A percentile compares a stretch with the other conserved stretches of the same genome.
These are phyloP conservation scores for Micropterix aruncella DNA, from an alignment of 2,888 invertebrate genomes.

Conservation along the genomic window DNA sequence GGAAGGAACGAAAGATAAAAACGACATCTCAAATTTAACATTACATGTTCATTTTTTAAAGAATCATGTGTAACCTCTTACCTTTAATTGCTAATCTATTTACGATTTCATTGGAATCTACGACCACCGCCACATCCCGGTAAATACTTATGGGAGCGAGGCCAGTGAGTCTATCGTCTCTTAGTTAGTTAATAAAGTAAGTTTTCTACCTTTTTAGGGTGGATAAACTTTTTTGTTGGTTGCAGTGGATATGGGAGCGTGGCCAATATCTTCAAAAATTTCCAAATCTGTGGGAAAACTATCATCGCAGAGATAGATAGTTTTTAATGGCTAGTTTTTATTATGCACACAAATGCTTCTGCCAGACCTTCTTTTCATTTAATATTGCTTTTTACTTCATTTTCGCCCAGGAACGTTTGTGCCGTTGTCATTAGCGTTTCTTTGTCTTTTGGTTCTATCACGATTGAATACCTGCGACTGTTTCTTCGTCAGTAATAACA, in stretches of 20 bases:
- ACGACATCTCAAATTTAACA: too few relatives aligned
- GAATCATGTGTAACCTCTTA: background rate
- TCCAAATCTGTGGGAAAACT: background rate
- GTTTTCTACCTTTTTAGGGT: background rate
- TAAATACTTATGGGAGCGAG: background rate
- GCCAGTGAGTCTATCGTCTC: conserved; percentile 1
- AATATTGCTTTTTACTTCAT: background rate
- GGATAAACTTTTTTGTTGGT: background rate
- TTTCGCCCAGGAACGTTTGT: background rate
- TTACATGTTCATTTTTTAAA: background rate
- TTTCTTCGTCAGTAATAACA: background rate
- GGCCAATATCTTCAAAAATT: background rate
- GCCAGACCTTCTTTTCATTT: background rate
- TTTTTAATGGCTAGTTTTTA: background rate
- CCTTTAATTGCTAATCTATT: background rate
- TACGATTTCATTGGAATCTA: background rate
- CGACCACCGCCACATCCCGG: background rate
- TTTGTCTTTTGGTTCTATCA: background rate
- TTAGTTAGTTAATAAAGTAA: background rate
- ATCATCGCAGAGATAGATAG: background rate
- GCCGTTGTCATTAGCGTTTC: background rate
- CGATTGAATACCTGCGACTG: background rate
- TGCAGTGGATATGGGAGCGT: background rate
- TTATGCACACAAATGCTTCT: background rate
- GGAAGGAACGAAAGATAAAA: too few relatives aligned